Conservation (phyloP, 2,113 vertebrate genomes). For the Raphicerus campestris region DNA sequence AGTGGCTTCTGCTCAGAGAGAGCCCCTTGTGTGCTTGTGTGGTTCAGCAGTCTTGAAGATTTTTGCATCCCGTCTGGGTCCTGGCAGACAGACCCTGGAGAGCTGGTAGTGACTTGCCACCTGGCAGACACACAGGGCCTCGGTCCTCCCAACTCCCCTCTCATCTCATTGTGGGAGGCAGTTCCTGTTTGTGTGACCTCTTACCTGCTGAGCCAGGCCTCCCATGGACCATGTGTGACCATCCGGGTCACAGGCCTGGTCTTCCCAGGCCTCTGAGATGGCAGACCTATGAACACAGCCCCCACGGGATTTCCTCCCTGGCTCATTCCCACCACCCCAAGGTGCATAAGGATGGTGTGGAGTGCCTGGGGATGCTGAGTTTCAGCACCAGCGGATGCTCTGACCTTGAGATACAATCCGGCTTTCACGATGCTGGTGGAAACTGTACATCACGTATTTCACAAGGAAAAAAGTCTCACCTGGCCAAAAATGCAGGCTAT, state of each 20-base stretch:
- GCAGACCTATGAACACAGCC: background rate
- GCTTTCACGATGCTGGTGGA: background rate
- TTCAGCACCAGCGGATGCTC: background rate
- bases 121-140: background rate
- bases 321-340: background rate
- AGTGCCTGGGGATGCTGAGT: background rate
- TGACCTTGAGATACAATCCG: background rate
- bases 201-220: background rate
- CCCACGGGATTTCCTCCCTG: background rate
- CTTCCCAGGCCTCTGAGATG: background rate
- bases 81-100: background rate
- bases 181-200: background rate
- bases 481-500: background rate
- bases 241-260: background rate
- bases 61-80: background rate
- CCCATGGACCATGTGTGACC: background rate
- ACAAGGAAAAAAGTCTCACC: background rate
- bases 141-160: background rate
- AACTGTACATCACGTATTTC: background rate
- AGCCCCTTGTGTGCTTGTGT: background rate
- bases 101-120: background rate
- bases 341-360: rapidly evolving
- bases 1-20: background rate
- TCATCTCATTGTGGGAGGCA: background rate
- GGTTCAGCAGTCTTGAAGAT: background rate